A percentile compares a stretch with the other conserved stretches of the same genome.
Conservation (phyloP, 2,888 invertebrate genomes). For the Chloromyia formosa region DNA sequence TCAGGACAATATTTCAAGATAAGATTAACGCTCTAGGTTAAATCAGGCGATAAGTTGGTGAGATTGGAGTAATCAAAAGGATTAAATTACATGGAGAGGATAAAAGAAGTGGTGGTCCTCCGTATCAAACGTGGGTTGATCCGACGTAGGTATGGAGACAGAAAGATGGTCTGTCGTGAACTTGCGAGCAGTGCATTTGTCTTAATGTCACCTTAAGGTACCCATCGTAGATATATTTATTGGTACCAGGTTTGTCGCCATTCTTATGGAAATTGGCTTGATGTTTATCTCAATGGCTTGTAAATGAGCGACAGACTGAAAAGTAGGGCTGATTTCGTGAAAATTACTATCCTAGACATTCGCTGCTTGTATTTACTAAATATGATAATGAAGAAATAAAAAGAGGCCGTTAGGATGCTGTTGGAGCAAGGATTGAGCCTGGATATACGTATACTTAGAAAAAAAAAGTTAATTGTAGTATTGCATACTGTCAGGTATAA, state of each 20-base stretch:
- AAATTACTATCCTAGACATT: too few relatives aligned
- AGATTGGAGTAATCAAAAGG: slow-evolving; percentile 32
- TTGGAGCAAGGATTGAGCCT: too few relatives aligned
- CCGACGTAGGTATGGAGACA: background rate
- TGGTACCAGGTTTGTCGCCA: slow-evolving; percentile 9
- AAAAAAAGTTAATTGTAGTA: too few relatives aligned
- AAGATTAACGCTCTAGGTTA: slow-evolving; percentile 41
- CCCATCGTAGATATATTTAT: slow-evolving; percentile 29
- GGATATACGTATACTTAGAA: too few relatives aligned
- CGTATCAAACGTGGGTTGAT: slow-evolving; percentile 27
- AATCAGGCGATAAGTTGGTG: slow-evolving; percentile 32
- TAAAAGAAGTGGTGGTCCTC: slow-evolving; percentile 24
- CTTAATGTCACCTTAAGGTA: slow-evolving; percentile 40
- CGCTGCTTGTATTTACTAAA: too few relatives aligned
- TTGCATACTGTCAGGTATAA: too few relatives aligned
- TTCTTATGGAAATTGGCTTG: background rate
- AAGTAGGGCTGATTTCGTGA: too few relatives aligned
- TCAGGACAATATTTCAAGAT: slow-evolving; percentile 36
- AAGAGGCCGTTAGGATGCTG: too few relatives aligned
- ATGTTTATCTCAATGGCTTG: slow-evolving; percentile 7
- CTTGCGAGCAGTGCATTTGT: slow-evolving; percentile 18
- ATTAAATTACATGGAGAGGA: slow-evolving; percentile 34
- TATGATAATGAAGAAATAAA: too few relatives aligned
- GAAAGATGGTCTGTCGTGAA: slow-evolving; percentile 12
- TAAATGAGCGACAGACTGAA: too few relatives aligned